Conservation (phyloP, 2,113 vertebrate genomes). For the Sceloporus tristichus region DNA sequence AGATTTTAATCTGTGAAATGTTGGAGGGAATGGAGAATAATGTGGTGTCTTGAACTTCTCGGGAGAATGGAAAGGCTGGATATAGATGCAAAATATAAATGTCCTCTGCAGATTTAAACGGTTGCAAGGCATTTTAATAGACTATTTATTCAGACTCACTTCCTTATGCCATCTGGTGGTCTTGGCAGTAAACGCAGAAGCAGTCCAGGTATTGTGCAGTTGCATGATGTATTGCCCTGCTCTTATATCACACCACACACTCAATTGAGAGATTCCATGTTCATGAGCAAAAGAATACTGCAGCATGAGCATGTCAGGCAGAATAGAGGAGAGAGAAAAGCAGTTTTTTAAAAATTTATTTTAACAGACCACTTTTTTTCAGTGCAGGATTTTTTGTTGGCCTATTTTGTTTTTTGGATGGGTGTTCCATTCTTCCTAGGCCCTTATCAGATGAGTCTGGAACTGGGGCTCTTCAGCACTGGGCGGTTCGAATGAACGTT, state of each 20-base stretch:
- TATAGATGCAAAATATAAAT: no score
- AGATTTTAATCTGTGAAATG: background rate
- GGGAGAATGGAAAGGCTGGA: no score
- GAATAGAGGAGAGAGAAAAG: background rate
- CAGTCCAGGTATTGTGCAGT: background rate
- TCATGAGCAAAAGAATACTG: slow-evolving; percentile 45
- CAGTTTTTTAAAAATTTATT: background rate
- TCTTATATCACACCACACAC: background rate
- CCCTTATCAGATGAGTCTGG: no score
- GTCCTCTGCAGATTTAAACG: background rate
- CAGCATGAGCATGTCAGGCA: background rate
- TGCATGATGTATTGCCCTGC: background rate
- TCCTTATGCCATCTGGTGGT: slow-evolving; percentile 64
- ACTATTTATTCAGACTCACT: background rate
- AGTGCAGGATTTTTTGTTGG: background rate
- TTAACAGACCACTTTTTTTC: background rate
- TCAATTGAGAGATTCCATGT: slow-evolving; percentile 39
- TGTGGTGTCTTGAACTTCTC: background rate
- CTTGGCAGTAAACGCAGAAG: slow-evolving; percentile 26
- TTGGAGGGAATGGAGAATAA: background rate
- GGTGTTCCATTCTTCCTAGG: background rate
- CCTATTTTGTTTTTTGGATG: background rate
- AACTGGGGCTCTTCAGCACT: no score
- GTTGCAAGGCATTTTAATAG: background rate
- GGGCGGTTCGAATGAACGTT: no score